Conservation (phyloP, 2,113 vertebrate genomes). For the Pavo muticus region DNA sequence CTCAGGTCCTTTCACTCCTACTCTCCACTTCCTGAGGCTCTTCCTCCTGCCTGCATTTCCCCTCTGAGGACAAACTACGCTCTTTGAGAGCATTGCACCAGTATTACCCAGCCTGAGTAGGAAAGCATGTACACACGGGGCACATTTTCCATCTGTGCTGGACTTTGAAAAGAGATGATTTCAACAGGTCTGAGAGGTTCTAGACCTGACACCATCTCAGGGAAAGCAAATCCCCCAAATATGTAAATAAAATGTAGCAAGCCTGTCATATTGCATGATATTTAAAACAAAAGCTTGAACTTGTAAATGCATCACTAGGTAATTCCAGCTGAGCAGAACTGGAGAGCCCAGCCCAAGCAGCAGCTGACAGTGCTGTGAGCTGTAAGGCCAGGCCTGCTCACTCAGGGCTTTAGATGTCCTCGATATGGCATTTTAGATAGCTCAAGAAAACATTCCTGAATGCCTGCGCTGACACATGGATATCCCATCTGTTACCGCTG, state of each 20-base stretch:
- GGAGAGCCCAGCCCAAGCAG: neutral
- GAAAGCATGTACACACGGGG: fast-evolving
- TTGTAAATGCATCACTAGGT: neutral
- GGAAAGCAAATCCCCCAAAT: neutral
- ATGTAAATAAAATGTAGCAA: neutral
- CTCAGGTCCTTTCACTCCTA: neutral
- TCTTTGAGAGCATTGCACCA: neutral
- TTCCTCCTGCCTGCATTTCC: neutral
- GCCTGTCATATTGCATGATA: neutral
- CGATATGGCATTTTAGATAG: neutral
- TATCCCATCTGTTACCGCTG: neutral
- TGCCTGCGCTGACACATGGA: neutral
- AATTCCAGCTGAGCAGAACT: neutral
- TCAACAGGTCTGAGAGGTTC: neutral
- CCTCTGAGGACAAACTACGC: neutral
- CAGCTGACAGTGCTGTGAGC: neutral
- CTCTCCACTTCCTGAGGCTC: neutral
- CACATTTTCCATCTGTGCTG: neutral
- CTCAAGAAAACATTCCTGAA: neutral
- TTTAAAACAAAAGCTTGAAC: neutral
- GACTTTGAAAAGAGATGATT: neutral
- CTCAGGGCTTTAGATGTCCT: neutral
- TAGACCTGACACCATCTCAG: neutral
- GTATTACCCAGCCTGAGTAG: neutral
- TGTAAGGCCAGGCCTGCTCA: neutral